Percentiles rank a stretch among this genome's conserved stretches.
These are phyloP conservation scores for Tursiops truncatus DNA, from an alignment of 2,113 vertebrate genomes.

Conservation along the genomic window DNA sequence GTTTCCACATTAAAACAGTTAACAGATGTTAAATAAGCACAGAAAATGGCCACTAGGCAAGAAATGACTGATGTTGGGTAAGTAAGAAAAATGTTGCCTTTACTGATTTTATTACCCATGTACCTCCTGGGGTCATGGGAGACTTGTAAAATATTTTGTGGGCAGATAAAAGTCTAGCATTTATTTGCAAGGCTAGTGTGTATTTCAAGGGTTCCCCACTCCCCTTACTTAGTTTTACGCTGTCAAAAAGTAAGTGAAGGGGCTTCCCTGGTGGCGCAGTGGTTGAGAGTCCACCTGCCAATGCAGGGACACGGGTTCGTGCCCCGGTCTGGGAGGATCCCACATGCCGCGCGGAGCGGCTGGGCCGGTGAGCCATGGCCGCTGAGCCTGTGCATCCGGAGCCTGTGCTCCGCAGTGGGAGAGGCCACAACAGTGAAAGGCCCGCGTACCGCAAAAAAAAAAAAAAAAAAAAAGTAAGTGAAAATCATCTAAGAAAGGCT, in stretches of 20 bases:
- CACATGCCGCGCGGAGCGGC: too few relatives aligned
- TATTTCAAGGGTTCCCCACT: background rate
- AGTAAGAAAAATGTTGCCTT: constrained; percentile 69
- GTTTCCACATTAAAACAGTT: constrained; percentile 68
- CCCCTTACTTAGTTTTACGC: too few relatives aligned
- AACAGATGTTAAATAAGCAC: constrained; percentile 66
- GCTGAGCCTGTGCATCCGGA: too few relatives aligned
- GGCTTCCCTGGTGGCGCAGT: too few relatives aligned
- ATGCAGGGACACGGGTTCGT: too few relatives aligned
- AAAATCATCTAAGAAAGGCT: constrained; percentile 33
- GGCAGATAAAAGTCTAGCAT: constrained; percentile 63
- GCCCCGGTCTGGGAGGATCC: too few relatives aligned
- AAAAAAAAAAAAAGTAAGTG: background rate
- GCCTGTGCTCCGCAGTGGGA: too few relatives aligned
- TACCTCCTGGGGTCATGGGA: constrained; percentile 51
- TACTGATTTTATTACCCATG: constrained; percentile 70
- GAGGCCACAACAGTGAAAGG: too few relatives aligned
- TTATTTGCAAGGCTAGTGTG: constrained; percentile 60
- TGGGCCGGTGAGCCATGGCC: too few relatives aligned
- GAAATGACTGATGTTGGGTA: background rate
- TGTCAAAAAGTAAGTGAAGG: background rate
- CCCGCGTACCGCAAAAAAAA: too few relatives aligned
- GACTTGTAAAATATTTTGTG: constrained; percentile 66
- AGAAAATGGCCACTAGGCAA: constrained; percentile 50
- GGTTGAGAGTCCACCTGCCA: too few relatives aligned